These are phyloP conservation scores for Diaprepes abbreviatus DNA, from an alignment of 2,888 invertebrate genomes.

Conservation along the genomic window DNA sequence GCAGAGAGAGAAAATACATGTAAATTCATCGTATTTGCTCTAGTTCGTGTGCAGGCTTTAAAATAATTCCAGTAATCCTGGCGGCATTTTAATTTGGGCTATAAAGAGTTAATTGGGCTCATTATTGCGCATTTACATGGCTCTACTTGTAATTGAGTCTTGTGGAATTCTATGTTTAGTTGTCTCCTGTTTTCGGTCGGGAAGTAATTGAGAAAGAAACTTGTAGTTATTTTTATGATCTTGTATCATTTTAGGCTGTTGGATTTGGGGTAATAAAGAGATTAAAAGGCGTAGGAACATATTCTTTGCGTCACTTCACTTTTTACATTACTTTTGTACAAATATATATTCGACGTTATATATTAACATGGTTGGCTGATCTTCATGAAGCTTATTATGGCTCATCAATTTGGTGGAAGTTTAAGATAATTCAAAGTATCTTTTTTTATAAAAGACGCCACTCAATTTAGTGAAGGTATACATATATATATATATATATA, in stretches of 20 bases:
- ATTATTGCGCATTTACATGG: constrained; percentile 50
- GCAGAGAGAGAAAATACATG: not conserved
- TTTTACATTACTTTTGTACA: no score
- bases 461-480: no score
- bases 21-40: constrained; percentile 15
- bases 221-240: constrained; percentile 13
- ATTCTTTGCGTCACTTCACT: no score
- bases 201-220: not conserved
- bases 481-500: no score
- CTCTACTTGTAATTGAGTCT: constrained; percentile 47
- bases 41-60: constrained; percentile 32
- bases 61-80: constrained; percentile 42
- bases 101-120: constrained; percentile 49
- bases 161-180: constrained; percentile 33
- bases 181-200: constrained; percentile 24
- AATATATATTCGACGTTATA: no score
- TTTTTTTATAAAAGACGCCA: no score
- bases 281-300: no score
- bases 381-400: no score
- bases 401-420: no score
- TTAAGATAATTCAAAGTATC: no score
- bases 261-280: no score
- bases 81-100: constrained; percentile 45
- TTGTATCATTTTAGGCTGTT: constrained; percentile 3
- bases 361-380: no score